A percentile compares a stretch with the other conserved stretches of the same genome.
Conservation (phyloP, 2,797 vertebrate species). For the Eidolon dupreanum region DNA sequence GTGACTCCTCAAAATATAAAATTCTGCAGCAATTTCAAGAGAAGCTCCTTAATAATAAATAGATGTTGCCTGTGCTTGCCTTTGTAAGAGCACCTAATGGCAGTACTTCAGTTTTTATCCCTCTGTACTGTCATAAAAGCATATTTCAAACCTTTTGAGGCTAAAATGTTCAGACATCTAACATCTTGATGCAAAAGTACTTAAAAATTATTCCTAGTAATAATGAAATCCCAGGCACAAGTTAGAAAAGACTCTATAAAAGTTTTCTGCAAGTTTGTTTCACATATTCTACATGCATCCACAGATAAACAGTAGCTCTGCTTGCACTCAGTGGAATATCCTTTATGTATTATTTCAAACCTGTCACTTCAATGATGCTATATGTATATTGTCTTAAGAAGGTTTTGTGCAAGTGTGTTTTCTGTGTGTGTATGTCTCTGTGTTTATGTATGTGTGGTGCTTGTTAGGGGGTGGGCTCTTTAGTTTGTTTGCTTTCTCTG, state of each 20-base stretch:
- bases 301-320: background rate
- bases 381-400: slow-evolving; percentile 15
- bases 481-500: background rate
- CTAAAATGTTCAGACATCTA: slow-evolving; percentile 46
- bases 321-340: slow-evolving; percentile 25
- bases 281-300: background rate
- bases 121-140: slow-evolving; percentile 38
- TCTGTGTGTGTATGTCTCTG: background rate
- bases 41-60: slow-evolving; percentile 65
- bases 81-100: slow-evolving; percentile 37
- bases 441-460: too few species aligned
- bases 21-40: slow-evolving; percentile 54
- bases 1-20: slow-evolving; percentile 68
- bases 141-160: slow-evolving; percentile 25
- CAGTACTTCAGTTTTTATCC: slow-evolving; percentile 42
- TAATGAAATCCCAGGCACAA: slow-evolving; percentile 67
- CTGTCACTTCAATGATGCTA: slow-evolving; percentile 23
- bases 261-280: slow-evolving; percentile 56
- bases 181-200: slow-evolving; percentile 59
- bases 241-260: slow-evolving; percentile 66
- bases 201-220: slow-evolving; percentile 50
- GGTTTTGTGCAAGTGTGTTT: background rate
- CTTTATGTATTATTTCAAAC: slow-evolving; percentile 52
- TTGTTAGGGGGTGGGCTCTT: background rate
- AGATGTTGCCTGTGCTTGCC: slow-evolving; percentile 41